These are phyloP conservation scores for Eueremaeus valkanovi DNA, from an alignment of 2,888 invertebrate genomes.

Conservation along the genomic window DNA sequence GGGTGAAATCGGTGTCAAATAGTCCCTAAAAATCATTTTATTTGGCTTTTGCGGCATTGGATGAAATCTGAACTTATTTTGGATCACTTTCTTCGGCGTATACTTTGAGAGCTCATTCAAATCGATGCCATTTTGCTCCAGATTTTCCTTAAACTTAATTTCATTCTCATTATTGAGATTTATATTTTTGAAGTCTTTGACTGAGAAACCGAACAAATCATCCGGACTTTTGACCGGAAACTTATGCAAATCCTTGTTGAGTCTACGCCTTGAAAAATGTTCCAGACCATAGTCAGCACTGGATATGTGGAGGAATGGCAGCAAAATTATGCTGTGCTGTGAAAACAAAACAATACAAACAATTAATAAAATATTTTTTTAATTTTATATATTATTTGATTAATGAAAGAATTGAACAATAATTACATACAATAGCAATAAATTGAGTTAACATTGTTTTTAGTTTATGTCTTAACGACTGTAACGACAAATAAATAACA, in stretches of 20 bases:
- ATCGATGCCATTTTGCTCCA: not conserved
- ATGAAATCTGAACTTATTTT: not conserved
- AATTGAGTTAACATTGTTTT: not conserved
- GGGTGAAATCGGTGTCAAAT: not conserved
- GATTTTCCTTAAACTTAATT: not conserved
- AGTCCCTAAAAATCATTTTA: slow-evolving; percentile 18
- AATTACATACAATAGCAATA: not conserved
- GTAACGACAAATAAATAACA: not conserved
- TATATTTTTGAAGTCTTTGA: not conserved
- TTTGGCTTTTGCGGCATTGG: not conserved
- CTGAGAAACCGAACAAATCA: slow-evolving; percentile 12
- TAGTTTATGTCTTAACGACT: not conserved
- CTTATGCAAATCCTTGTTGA: not conserved
- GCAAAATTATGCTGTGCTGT: not conserved
- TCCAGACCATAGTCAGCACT: slow-evolving; percentile 16
- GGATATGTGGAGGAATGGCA: not conserved
- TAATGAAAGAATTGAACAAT: not conserved
- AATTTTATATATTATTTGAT: not conserved
- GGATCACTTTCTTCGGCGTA: not conserved
- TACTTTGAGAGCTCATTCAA: not conserved
- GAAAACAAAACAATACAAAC: not conserved
- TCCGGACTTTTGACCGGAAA: slow-evolving; percentile 27
- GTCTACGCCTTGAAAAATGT: not conserved
- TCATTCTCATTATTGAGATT: not conserved
- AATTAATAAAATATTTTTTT: not conserved